These are phyloP conservation scores for Callipepla californica DNA, from an alignment of 2,113 vertebrate genomes.

Conservation along the genomic window DNA sequence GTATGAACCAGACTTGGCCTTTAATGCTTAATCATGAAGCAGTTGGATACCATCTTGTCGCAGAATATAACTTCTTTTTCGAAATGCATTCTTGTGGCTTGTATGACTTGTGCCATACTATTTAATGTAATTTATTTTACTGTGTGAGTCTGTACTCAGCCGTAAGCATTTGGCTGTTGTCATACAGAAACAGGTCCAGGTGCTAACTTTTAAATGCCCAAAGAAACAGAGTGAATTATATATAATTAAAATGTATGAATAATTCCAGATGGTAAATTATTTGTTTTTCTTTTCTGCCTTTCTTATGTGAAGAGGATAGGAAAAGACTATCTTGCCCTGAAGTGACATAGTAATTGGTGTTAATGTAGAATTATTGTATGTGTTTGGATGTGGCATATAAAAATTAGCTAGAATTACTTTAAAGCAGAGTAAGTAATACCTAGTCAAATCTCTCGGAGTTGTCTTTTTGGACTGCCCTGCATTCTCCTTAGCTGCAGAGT, in stretches of 20 bases:
- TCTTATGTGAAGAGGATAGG: neutral
- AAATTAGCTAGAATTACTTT: constrained; percentile 17
- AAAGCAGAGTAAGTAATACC: neutral
- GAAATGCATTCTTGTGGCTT: neutral
- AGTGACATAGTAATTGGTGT: neutral
- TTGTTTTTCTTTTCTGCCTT: neutral
- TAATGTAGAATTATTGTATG: neutral
- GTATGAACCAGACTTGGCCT: neutral
- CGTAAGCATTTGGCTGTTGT: neutral
- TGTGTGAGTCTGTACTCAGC: neutral
- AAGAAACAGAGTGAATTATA: neutral
- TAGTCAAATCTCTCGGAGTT: neutral
- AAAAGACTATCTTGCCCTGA: neutral
- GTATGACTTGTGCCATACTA: neutral
- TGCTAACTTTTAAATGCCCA: neutral
- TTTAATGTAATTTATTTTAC: neutral
- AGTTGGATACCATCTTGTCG: neutral
- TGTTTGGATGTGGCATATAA: neutral
- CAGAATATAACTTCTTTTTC: neutral
- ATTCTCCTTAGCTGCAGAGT: neutral
- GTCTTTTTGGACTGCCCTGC: neutral
- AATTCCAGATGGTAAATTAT: neutral
- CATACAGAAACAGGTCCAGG: neutral
- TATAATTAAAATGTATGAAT: neutral
- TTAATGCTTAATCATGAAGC: neutral